Percentiles rank a stretch among this genome's conserved stretches.
Conservation (phyloP, 2,797 vertebrate species). For the Scyliorhinus canicula region DNA sequence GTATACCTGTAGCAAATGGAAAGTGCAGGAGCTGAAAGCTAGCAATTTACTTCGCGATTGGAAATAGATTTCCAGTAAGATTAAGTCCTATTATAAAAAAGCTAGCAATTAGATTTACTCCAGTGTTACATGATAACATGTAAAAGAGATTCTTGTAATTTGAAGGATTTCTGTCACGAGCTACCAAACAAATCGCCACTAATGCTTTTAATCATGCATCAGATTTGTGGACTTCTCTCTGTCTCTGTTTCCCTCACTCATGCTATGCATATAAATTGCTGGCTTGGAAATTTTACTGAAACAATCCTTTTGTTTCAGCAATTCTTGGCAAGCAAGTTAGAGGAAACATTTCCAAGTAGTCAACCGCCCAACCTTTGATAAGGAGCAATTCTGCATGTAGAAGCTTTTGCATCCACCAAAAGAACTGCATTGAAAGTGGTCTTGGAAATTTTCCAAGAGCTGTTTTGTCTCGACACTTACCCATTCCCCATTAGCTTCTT, state of each 20-base stretch:
- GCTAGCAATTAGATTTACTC: neutral
- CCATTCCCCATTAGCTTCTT: neutral
- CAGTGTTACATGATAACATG: neutral
- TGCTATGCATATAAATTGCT: neutral
- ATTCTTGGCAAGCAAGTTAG: neutral
- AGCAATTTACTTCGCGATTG: neutral
- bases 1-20: neutral
- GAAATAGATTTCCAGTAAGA: neutral
- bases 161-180: neutral
- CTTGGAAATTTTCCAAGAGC: neutral
- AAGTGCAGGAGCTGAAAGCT: neutral
- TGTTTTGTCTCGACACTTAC: neutral
- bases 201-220: neutral
- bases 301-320: neutral
- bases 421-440: neutral
- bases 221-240: neutral
- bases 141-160: neutral
- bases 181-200: neutral
- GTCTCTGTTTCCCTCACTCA: too few species aligned
- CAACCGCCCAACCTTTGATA: neutral
- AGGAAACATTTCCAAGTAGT: neutral
- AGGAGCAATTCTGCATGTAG: neutral
- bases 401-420: neutral
- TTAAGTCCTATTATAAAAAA: neutral
- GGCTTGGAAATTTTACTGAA: neutral